Evolutionary conservation across 1,140 invertebrate genomes (phyloP).

Genomic region (Zaprionus davidi): DNA sequence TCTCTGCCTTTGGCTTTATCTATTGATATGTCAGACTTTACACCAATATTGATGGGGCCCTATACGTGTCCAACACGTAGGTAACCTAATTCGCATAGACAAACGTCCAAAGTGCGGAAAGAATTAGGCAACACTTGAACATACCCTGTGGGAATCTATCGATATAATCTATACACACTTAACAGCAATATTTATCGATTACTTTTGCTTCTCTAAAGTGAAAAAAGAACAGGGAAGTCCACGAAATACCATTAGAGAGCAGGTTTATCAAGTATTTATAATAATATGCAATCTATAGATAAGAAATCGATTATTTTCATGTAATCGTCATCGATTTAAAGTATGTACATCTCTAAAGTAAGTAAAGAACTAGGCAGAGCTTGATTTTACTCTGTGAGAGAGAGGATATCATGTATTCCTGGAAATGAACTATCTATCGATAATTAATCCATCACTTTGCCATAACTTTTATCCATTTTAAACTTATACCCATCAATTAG

Average conservation of each 20-base stretch:
- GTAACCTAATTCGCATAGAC: constrained; percentile 57
- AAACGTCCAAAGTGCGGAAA: neutral
- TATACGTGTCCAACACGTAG: constrained; percentile 4
- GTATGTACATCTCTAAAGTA: too few species aligned
- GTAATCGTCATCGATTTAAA: too few species aligned
- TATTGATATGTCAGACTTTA: constrained; percentile 61
- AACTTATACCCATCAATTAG: neutral
- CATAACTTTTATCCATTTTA: neutral
- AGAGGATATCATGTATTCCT: too few species aligned
- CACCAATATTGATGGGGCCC: constrained; percentile 67
- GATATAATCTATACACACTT: too few species aligned
- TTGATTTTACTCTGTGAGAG: accelerated
- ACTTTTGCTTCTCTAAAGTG: too few species aligned
- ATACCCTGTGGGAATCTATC: constrained; percentile 12
- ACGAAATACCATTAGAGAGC: too few species aligned
- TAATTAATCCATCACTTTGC: neutral
- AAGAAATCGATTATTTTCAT: too few species aligned
- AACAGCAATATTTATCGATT: too few species aligned
- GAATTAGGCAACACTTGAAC: neutral
- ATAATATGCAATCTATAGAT: too few species aligned
- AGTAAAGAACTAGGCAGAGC: too few species aligned
- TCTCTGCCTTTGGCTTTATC: constrained; percentile 54
- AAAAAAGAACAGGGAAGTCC: too few species aligned
- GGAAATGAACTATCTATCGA: too few species aligned
- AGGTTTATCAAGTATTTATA: accelerated